Base-by-base conservation (phyloP, 1,140 invertebrate genomes). In the Bombus polaris region DNA sequence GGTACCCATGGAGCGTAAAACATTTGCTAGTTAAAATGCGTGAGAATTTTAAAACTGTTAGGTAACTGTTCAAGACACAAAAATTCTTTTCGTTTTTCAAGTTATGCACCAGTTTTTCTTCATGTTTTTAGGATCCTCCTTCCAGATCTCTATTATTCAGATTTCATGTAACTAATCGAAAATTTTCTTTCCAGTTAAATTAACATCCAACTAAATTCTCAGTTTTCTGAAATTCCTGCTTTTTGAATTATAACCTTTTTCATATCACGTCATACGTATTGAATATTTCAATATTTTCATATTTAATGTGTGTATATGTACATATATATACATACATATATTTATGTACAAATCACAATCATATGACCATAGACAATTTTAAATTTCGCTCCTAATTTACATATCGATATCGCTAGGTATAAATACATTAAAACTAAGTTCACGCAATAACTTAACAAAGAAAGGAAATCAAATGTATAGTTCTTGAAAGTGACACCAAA, bases 401-500 rank as follows among this genome's bases (percentile, higher is more conserved):
- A 28, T 62, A 62, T 62, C 59, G 28, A n/a, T n/a, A n/a, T 62
- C 28, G 12, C 12, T n/a, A 22, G 0, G 3, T 12, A n/a, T 13
- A 12, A n/a, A 62, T 2, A 62, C 6, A 66, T 35, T 66, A 3
- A 62, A 35, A n/a, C 8, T 5, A 18, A 9, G 0, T 66, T 66
- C 15, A 66, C 32, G 15, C 32, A 18, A 32, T 35, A 80, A 42
- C 0, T 6, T 13, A 25, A 3, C 9, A 59, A 2, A 22, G 15
- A 59, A 78, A 22, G 25, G 1, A 10, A 22, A 35, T 32, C 1
- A 35, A 79, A 72, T 12, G 13, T n/a, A 4, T 84, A 84, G 66
- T 84, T 84, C 75, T 15, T 59, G 1, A 44, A 84, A 57, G 12
- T 53, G 37, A 73, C 77, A 68, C 68, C 12, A 37, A 77, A 71